Conservation (phyloP, 2,113 vertebrate genomes). For the Aptenodytes patagonicus region DNA sequence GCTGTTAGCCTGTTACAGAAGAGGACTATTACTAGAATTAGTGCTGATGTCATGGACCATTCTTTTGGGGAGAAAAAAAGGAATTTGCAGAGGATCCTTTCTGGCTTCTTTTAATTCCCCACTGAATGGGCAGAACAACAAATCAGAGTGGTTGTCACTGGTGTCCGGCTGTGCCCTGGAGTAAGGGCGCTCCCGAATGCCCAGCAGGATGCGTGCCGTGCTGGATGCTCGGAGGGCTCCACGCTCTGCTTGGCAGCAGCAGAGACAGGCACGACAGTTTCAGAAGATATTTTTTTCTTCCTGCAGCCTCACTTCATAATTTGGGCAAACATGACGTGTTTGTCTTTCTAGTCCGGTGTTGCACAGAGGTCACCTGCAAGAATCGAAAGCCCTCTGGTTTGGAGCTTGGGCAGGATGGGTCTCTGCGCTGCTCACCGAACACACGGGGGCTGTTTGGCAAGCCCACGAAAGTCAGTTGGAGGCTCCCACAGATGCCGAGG, state of each 20-base stretch:
- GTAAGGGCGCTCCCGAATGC: accelerated
- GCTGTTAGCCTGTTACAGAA: not conserved
- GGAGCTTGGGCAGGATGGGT: not conserved
- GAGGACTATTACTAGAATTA: not conserved
- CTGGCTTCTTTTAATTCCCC: not conserved
- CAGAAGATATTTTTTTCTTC: not conserved
- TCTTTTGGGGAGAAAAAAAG: not conserved
- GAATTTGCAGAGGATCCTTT: not conserved
- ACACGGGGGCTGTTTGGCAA: not conserved
- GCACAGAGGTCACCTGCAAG: not conserved
- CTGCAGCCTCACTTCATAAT: not conserved
- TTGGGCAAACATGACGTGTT: not conserved
- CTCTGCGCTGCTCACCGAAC: not conserved
- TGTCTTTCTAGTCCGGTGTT: not conserved
- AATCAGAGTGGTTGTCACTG: not conserved
- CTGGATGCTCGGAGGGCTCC: not conserved
- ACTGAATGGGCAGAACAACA: not conserved
- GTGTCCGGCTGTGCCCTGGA: not conserved
- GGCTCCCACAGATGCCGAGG: not conserved
- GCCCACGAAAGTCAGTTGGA: not conserved
- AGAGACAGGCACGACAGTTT: not conserved
- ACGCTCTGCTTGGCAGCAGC: not conserved
- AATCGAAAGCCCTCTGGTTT: not conserved
- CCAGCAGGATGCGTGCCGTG: not conserved
- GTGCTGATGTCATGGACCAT: not conserved